Evolutionary conservation across 1,140 invertebrate genomes (phyloP).

Genomic region (Parasteatoda tepidariorum): DNA sequence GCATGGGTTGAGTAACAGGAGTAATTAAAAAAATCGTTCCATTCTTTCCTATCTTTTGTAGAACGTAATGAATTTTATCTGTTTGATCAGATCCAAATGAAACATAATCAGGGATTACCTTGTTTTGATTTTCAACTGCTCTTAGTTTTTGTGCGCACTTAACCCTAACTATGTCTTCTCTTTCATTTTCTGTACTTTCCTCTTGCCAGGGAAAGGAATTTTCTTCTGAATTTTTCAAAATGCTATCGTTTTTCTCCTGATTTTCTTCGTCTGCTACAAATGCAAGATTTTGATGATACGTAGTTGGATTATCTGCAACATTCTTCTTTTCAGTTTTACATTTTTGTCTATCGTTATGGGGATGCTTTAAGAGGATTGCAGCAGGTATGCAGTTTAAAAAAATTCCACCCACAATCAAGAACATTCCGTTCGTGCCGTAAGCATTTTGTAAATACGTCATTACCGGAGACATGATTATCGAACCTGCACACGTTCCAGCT

Average conservation of each 20-base stretch:
- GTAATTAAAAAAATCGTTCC: neutral
- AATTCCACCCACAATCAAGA: slow-evolving; percentile 3
- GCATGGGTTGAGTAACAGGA: no score
- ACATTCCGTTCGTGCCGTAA: slow-evolving; percentile 9
- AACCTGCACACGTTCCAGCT: slow-evolving; percentile 2
- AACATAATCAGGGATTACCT: no score
- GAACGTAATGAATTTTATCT: neutral
- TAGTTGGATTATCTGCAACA: no score
- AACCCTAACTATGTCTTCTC: neutral
- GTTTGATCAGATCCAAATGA: no score
- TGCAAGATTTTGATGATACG: neutral
- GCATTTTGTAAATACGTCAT: neutral
- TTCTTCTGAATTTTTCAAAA: neutral
- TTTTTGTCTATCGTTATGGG: neutral
- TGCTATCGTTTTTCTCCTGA: neutral
- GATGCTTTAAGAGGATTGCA: neutral
- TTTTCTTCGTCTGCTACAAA: neutral
- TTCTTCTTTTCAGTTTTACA: no score
- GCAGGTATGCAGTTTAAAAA: slow-evolving; percentile 10
- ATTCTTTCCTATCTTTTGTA: neutral
- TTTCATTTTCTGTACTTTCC: neutral
- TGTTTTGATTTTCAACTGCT: no score
- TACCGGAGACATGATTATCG: neutral
- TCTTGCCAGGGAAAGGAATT: neutral
- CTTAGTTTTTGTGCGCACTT: no score